Percentiles rank a stretch among this genome's conserved stretches.
Evolutionary conservation across 92 coral and sea anemone species (phyloP).

Genomic region (Blastomussa wellsi): DNA sequence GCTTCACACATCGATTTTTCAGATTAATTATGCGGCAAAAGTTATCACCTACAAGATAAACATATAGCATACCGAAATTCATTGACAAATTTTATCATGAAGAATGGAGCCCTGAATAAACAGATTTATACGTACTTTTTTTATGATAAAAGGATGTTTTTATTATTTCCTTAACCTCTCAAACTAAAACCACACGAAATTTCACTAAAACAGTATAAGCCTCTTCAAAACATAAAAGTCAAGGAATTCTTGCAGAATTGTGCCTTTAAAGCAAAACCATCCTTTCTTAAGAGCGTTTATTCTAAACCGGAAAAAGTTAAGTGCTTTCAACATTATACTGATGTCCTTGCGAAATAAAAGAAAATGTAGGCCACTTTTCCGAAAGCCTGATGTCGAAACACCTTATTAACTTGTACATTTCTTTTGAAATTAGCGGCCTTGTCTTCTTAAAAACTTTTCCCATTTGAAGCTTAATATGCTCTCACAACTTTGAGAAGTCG

Average conservation of each 20-base stretch:
- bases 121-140: slow-evolving; percentile 40
- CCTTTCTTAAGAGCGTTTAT: background rate
- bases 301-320: slow-evolving; percentile 1
- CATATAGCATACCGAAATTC: background rate
- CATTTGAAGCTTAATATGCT: slow-evolving; percentile 23
- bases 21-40: background rate
- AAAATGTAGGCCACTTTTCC: slow-evolving; percentile 18
- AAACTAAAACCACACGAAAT: background rate
- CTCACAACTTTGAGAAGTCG: slow-evolving; percentile 25
- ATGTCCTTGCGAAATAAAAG: slow-evolving; percentile 5
- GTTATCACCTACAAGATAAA: background rate
- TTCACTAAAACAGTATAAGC: slow-evolving; percentile 2
- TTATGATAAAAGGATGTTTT: slow-evolving; percentile 2
- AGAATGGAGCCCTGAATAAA: slow-evolving; percentile 36
- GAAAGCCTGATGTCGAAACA: slow-evolving; percentile 9
- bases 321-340: slow-evolving; percentile 3
- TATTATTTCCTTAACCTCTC: background rate
- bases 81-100: background rate
- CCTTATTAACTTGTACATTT: slow-evolving; percentile 24
- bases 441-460: slow-evolving; percentile 1
- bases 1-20: background rate
- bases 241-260: background rate
- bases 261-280: background rate
- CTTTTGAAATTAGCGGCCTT: slow-evolving; percentile 42
- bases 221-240: background rate